Evolutionary conservation across 2,797 vertebrate species (phyloP), one percentile per base, ranked within the genome.

Genomic region (Phoeniculus purpureus): DNA sequence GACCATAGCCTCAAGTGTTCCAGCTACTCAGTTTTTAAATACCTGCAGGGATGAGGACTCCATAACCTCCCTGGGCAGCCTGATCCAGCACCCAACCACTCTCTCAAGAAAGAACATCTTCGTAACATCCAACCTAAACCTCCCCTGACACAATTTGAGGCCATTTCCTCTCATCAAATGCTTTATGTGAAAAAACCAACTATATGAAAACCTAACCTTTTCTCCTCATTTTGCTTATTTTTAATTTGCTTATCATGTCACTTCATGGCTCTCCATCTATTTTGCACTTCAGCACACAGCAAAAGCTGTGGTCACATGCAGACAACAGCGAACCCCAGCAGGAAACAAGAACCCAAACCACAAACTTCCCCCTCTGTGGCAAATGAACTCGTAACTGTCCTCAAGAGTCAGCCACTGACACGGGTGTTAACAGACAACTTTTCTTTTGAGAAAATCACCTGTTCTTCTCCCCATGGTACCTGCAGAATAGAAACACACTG

Each of bases 351-450:
- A 26, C 34, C 7, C 54, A 32, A 56, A 58, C 59, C 50, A 48
- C 54, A 62, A 5, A 62, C 25, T 45, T 37, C 62, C 60, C 27
- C 47, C 9, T 3, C 17, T 6, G 40, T 31, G 26, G 40, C 2
- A n/a, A 59, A 23, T 0, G 1, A 23, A 37, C 20, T 76, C 32
- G 2, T 29, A 50, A 29, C 47, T 0, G 3, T 7, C 19, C n/a
- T 25, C 22, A 9, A 40, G 17, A 32, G 27, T 47, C 20, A 64
- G 29, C 25, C 34, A 3, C n/a, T 60, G 29, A 14, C 5, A 2
- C 3, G 1, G 6, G 45, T 3, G 5, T 14, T 16, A 52, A 48
- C 80, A 60, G 50, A 27, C 15, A 15, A 20, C 37, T 51, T 55
- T 55, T 51, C 17, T 22, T 60, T 60, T 32, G n/a, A 40, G 37